A percentile compares a stretch with the other conserved stretches of the same genome.
phyloP scores from a whole-genome alignment of 1,140 invertebrate species.

The Nephila pilipes region DNA sequence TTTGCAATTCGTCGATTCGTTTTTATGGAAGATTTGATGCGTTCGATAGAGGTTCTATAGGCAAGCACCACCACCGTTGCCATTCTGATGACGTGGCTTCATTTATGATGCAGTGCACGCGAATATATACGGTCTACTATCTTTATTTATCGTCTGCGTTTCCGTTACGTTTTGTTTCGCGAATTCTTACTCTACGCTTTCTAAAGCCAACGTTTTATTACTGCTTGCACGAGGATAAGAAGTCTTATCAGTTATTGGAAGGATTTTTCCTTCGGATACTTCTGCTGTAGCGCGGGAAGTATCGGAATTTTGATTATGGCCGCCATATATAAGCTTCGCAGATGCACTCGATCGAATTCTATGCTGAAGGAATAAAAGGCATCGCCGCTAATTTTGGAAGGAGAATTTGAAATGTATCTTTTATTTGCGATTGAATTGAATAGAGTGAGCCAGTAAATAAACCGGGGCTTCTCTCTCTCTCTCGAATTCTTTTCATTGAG shows the following conservation, averaged over 20 bases:
- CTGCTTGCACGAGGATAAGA: constrained; percentile 37
- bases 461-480: not conserved
- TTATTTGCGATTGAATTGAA: constrained; percentile 9
- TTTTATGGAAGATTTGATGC: constrained; percentile 70
- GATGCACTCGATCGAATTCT: constrained; percentile 19
- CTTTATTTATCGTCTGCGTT: constrained; percentile 66
- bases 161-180: constrained; percentile 58
- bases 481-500: not conserved
- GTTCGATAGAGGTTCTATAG: constrained; percentile 48
- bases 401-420: constrained; percentile 37
- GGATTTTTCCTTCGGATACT: constrained; percentile 60
- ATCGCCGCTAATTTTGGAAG: constrained; percentile 37
- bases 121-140: constrained; percentile 52
- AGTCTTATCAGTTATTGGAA: constrained; percentile 72
- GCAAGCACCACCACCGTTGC: not conserved
- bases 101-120: constrained; percentile 60
- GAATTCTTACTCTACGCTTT: constrained; percentile 18
- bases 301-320: constrained; percentile 71
- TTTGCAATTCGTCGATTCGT: constrained; percentile 57
- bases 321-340: constrained; percentile 42
- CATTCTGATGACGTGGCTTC: constrained; percentile 51
- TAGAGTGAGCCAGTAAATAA: not conserved
- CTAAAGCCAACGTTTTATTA: constrained; percentile 46
- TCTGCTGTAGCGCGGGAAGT: constrained; percentile 13
- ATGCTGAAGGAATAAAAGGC: not conserved